phyloP scores from a whole-genome alignment of 2,888 invertebrate genomes.

The Silvanus unidentatus region DNA sequence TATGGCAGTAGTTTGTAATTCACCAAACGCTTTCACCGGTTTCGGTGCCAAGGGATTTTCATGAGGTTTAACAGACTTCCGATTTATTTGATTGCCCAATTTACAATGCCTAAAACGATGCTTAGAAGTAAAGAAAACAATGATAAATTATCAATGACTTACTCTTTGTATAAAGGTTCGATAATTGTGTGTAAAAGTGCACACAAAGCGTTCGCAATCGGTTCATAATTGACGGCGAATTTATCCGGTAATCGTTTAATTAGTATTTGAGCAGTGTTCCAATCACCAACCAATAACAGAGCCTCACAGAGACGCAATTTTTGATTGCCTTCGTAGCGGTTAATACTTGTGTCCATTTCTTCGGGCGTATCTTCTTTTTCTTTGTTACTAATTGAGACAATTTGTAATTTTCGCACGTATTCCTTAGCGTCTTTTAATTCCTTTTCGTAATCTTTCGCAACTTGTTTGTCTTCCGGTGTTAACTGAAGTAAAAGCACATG shows the following conservation, averaged over 20 bases:
- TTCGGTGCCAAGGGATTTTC: constrained; percentile 58
- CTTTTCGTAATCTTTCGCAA: constrained; percentile 75
- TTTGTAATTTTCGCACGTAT: constrained; percentile 79
- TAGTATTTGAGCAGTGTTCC: constrained; percentile 78
- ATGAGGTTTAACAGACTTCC: constrained; percentile 50
- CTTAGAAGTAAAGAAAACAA: background rate
- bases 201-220: constrained; percentile 73
- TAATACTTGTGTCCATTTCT: constrained; percentile 60
- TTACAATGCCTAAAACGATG: constrained; percentile 60
- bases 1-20: constrained; percentile 69
- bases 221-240: constrained; percentile 69
- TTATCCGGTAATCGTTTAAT: constrained; percentile 78
- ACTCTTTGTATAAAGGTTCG: constrained; percentile 81
- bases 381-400: constrained; percentile 75
- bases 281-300: constrained; percentile 80
- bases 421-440: constrained; percentile 78
- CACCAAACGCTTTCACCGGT: constrained; percentile 62
- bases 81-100: constrained; percentile 64
- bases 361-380: constrained; percentile 66
- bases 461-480: constrained; percentile 76
- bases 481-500: constrained; percentile 52
- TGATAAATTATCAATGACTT: constrained; percentile 32
- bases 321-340: constrained; percentile 67
- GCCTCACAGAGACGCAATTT: constrained; percentile 91
- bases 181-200: constrained; percentile 75